These are phyloP conservation scores for Mixornis gularis DNA, from an alignment of 2,113 vertebrate genomes.

Conservation along the genomic window DNA sequence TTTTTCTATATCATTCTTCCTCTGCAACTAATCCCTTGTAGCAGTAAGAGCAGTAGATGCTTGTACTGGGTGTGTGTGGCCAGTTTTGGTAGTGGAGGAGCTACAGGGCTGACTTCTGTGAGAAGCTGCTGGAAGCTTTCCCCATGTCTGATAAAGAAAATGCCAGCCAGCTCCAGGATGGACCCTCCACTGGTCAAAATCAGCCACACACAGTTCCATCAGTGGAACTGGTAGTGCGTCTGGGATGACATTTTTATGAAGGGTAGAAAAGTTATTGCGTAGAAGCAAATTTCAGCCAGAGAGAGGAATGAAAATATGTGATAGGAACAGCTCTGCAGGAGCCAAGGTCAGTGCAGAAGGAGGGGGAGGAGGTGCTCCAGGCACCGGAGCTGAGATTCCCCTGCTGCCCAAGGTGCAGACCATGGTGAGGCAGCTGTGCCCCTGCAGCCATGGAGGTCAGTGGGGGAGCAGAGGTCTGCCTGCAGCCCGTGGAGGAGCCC, in stretches of 20 bases:
- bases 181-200: not conserved
- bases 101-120: not conserved
- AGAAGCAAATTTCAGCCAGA: not conserved
- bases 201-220: not conserved
- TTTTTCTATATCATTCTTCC: not conserved
- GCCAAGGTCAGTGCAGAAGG: not conserved
- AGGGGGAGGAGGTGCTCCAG: not conserved
- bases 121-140: not conserved
- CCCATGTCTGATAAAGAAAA: not conserved
- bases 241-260: not conserved
- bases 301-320: not conserved
- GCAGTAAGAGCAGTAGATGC: not conserved
- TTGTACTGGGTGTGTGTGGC: not conserved
- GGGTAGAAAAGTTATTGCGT: not conserved
- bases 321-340: not conserved
- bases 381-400: accelerated
- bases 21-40: not conserved
- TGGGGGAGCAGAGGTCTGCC: not conserved
- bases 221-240: accelerated
- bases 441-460: accelerated
- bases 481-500: not conserved
- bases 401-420: accelerated
- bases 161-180: not conserved
- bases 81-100: not conserved
- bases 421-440: not conserved